Base-by-base conservation (phyloP, 1,140 invertebrate species). In the Neodiprion virginianus region DNA sequence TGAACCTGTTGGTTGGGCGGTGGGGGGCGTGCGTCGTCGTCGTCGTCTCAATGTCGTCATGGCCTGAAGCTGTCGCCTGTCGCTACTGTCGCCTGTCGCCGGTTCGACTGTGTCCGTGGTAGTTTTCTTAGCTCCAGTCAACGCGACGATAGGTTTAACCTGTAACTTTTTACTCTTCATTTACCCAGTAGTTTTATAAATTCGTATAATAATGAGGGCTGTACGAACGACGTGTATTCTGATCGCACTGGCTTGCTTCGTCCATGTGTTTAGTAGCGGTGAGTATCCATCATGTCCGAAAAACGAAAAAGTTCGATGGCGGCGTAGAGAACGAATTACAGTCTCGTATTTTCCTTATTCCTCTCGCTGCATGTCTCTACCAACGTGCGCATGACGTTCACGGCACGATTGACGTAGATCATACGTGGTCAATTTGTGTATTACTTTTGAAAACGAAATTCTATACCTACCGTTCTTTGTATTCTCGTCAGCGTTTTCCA, bases 311-410 rank as follows among this genome's bases (percentile, higher is more conserved):
- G 11, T 61, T 12, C 53, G 53, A 61, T 61, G 53, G 53, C 53
- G 53, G 53, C 53, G n/a, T 61, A 61, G 53, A n/a, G 2, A n/a
- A 40, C 28, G 28, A 40, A 40, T 40, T 40, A 1, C 2, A 40
- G 28, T 40, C 28, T 40, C 28, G 2, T 40, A n/a, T 11, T 61
- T 61, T 11, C 53, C 53, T 61, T 8, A 11, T 61, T 61, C 53
- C 28, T 40, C 2, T 61, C 53, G 53, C 11, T 11, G 53, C 28
- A 61, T 4, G 11, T n/a, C 7, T 61, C n/a, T n/a, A 61, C n/a
- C 53, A 61, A 61, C 53, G 53, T 61, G 53, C 53, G 53, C 53
- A 61, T 61, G 50, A 53, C 50, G 53, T 61, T n/a, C n/a, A 61
- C 53, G 53, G 11, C 53, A 61, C n/a, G 53, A 61, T 61, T 61